Percentiles rank a stretch among this genome's conserved stretches.
Evolutionary conservation across 2,888 invertebrate species (phyloP).

Genomic region (Polietes domitor): DNA sequence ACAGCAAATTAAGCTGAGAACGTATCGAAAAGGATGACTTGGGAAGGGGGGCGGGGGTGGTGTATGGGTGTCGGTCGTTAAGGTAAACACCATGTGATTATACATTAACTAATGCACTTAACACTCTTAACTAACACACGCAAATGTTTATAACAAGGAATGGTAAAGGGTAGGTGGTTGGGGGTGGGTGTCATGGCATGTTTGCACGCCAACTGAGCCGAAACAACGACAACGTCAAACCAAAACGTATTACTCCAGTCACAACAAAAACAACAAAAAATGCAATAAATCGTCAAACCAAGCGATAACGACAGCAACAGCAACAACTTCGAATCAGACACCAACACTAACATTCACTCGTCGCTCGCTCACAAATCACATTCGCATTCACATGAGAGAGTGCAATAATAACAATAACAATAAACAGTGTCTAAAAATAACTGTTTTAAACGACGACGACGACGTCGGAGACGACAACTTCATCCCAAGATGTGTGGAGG

Average conservation of each 20-base stretch:
- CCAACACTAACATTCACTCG: not conserved
- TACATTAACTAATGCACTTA: conserved; percentile 24
- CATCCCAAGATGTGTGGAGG: too few species aligned
- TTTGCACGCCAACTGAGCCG: conserved; percentile 29
- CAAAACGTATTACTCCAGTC: not conserved
- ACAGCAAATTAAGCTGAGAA: not conserved
- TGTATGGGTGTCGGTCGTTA: not conserved
- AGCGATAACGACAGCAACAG: not conserved
- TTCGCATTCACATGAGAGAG: conserved; percentile 9
- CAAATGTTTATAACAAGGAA: not conserved
- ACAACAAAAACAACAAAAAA: not conserved
- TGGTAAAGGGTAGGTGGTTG: not conserved
- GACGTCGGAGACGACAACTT: not conserved
- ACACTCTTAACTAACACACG: not conserved
- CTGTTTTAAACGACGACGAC: conserved; percentile 1
- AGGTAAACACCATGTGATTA: conserved; percentile 22
- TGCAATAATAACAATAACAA: conserved; percentile 17
- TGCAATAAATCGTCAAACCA: conserved; percentile 6
- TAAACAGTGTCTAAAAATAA: conserved; percentile 22
- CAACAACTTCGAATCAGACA: conserved; percentile 3
- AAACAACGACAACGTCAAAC: conserved; percentile 11
- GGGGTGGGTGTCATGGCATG: conserved; percentile 47
- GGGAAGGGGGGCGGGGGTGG: not conserved
- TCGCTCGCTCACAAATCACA: not conserved
- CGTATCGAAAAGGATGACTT: not conserved